Evolutionary conservation across 2,888 invertebrate genomes (phyloP), one percentile per base, ranked within the genome.

Genomic region (Trypoxylon attenuatum): DNA sequence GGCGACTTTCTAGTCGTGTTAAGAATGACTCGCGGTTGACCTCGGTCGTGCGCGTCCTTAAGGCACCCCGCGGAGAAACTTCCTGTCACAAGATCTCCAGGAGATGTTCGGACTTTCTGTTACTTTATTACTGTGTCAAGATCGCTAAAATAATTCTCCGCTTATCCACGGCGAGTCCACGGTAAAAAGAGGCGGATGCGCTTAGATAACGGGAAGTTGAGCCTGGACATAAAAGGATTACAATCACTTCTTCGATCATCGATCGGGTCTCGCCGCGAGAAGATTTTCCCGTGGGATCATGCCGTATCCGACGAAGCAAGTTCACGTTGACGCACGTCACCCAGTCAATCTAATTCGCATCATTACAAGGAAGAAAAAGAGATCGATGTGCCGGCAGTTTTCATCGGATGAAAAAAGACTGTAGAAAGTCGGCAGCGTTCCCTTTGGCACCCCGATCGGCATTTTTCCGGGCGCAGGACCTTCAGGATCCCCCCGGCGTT

Each of bases 21-120:
- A 67, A 54, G 67, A 63, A 71, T 70, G 64, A 33, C 53, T 25
- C 45, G 51, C 33, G 43, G 19, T 43, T 65, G 73, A 73, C 73
- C 71, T 55, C 61, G 56, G 18, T 53, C 53, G 25, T 39, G 51
- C 53, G 21, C 38, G 27, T 51, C 54, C 33, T 45, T 39, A 10
- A 42, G 51, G 16, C 73, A 62, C 59, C 74, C 74, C 67, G 68
- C 49, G 57, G 73, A 43, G 73, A 73, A 61, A 70, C 67, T 70
- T 73, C 74, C 73, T 68, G 61, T 67, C 68, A 56, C 56, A 27
- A 50, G 47, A 63, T 33, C 56, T 61, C 21, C 41, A 29, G n/a
- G 13, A 19, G 62, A 52, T 58, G 29, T 27, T 41, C 57, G 50
- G 39, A 29, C 51, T 19, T 45, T 39, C 46, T 52, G 51, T 71